Evolutionary conservation across 1,140 invertebrate species (phyloP), one percentile per base, ranked within the genome.

Genomic region (Drosophila pandora): DNA sequence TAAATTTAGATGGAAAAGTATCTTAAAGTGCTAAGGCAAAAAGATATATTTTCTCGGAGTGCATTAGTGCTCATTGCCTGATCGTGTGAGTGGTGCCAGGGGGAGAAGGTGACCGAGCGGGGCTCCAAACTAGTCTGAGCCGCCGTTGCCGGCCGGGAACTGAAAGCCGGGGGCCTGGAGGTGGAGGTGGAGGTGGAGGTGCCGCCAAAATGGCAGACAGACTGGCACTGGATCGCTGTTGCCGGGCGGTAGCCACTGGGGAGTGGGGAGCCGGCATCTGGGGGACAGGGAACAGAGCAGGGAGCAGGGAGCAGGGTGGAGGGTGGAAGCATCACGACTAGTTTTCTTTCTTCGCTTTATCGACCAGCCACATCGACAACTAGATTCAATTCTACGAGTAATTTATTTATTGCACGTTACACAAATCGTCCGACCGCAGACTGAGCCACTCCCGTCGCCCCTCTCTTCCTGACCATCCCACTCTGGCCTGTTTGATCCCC

Each of bases 381-480:
- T 62, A 84, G 81, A 67, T 85, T 76, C 73, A 87, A 79, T 83
- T 80, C 76, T 81, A 73, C 58, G 57, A 69, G 67, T 76, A 76
- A 85, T 87, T 78, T 83, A 88, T 88, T 76, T 79, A 87, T 82
- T 82, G 72, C 68, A 80, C 78, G 65, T 82, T 82, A 76, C 75
- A 82, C 75, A 87, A 87, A 84, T 84, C 75, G 75, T 60, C 70
- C 57, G 45, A 79, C 54, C 63, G 55, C 70, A 74, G 55, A 57
- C 47, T n/a, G 58, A n/a, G 0, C n/a, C 2, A 28, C 37, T 25
- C n/a, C 39, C n/a, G 23, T 28, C 23, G 21, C 21, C 28, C 12
- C 28, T 10, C 3, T 7, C 34, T 28, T 28, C 25, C 25, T 28
- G 25, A 0, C 32, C 32, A 32, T 32, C 32, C 32, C 8, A 32